Evolutionary conservation across 2,888 invertebrate species (phyloP), one percentile per base, ranked within the genome.

Genomic region (Melinaea menophilus): DNA sequence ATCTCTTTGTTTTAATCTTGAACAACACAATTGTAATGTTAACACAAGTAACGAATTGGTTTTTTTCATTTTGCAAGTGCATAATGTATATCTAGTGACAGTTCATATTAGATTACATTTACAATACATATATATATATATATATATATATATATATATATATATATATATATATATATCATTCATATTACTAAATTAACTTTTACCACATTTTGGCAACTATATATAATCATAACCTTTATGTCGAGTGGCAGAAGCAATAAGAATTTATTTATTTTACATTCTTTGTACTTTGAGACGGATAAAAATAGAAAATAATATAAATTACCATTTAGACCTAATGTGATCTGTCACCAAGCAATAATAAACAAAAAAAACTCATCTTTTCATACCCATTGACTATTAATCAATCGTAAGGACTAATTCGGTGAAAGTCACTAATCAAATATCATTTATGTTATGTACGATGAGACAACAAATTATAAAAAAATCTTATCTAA

Each of bases 11-110:
- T 31, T 55, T 58, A 22, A 35, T 37, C 12, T 45, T n/a, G 12
- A 55, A 41, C 45, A 54, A 51, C 22, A 59, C 48, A 54, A n/a
- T 31, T 41, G n/a, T 45, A 34, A 58, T 62, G 46, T 46, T 54
- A 65, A 62, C 61, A 62, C 45, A 65, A 61, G 58, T 48, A 51
- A 55, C 12, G 22, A 48, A 65, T 35, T 9, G 13, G 35, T 45
- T 46, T 56, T 59, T 51, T 65, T 58, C 59, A 65, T 58, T 62
- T 46, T 61, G 55, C 47, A 58, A 48, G 58, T 64, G 61, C 61
- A 61, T 22, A 61, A 2, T 58, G 57, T 31, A 34, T 41, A 37
- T 57, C 34, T 57, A 7, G 9, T 31, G 31, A n/a, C 9, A 51
- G 51, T 51, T 3, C 51, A 22, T 51, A 31, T 51, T 7, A 31